A percentile compares a stretch with the other conserved stretches of the same genome.
phyloP scores from a whole-genome alignment of 2,113 vertebrate species.

The Oncorhynchus kisutch region DNA sequence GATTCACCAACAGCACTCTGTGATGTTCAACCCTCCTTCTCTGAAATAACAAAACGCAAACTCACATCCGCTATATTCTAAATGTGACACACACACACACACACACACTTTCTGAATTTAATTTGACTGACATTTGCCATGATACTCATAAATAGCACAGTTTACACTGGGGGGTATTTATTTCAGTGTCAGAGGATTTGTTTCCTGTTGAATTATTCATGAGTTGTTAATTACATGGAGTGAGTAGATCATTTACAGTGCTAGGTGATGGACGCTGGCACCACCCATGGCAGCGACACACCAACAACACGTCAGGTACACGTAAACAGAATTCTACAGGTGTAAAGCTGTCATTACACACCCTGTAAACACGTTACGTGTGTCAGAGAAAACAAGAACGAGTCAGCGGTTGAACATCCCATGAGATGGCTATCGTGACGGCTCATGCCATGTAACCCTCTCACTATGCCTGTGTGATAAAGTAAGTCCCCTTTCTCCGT shows the following conservation, averaged over 20 bases:
- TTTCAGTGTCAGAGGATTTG: slow-evolving; percentile 8
- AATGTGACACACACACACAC: background rate
- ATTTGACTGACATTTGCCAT: slow-evolving; percentile 19
- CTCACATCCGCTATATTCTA: too few relatives aligned
- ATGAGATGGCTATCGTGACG: background rate
- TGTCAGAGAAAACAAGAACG: background rate
- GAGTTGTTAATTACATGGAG: slow-evolving; percentile 30
- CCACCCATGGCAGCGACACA: background rate
- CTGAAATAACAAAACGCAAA: too few relatives aligned
- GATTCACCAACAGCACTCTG: too few relatives aligned
- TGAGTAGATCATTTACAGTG: slow-evolving; percentile 30
- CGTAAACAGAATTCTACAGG: background rate
- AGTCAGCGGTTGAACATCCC: background rate
- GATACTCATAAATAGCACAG: slow-evolving; percentile 23
- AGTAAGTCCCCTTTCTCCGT: too few relatives aligned
- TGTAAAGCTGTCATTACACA: background rate
- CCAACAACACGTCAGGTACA: background rate
- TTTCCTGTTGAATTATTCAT: slow-evolving; percentile 38
- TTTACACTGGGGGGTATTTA: slow-evolving; percentile 21
- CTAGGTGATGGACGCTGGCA: slow-evolving; percentile 22
- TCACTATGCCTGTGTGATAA: too few relatives aligned
- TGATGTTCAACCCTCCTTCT: too few relatives aligned
- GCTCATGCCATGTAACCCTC: too few relatives aligned
- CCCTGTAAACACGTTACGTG: background rate
- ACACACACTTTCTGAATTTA: background rate